These are phyloP conservation scores for Hylyphantes graminicola DNA, from an alignment of 1,140 invertebrate species.

Conservation along the genomic window DNA sequence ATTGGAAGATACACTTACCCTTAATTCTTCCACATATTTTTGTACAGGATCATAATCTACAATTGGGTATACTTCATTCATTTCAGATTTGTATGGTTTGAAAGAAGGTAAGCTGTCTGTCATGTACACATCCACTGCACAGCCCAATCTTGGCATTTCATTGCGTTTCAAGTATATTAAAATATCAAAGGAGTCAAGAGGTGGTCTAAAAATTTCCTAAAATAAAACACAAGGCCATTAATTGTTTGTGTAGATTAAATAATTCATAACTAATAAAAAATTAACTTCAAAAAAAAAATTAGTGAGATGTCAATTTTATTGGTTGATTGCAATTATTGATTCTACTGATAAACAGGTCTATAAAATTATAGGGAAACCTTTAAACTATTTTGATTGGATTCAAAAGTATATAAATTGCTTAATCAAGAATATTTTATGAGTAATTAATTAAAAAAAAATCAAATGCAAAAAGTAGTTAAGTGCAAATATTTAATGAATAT, in stretches of 20 bases:
- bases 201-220: constrained; percentile 75
- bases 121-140: constrained; percentile 66
- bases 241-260: constrained; percentile 48
- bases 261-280: too few relatives aligned
- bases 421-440: too few relatives aligned
- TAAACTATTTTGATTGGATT: too few relatives aligned
- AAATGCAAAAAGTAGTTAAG: too few relatives aligned
- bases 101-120: constrained; percentile 7
- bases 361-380: too few relatives aligned
- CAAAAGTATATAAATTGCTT: too few relatives aligned
- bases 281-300: too few relatives aligned
- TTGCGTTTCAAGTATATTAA: constrained; percentile 77
- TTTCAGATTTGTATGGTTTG: constrained; percentile 58
- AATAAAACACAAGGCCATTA: constrained; percentile 66
- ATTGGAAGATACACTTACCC: constrained; percentile 71
- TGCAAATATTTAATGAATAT: too few relatives aligned
- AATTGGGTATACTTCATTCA: constrained; percentile 75
- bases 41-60: constrained; percentile 82
- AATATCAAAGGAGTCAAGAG: constrained; percentile 79
- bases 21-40: constrained; percentile 79
- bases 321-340: too few relatives aligned
- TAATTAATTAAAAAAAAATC: too few relatives aligned
- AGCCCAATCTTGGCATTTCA: constrained; percentile 71
- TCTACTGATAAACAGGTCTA: too few relatives aligned
- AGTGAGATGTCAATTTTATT: too few relatives aligned